Evolutionary conservation across 2,113 vertebrate species (phyloP).

Genomic region (Laticauda laticaudata): DNA sequence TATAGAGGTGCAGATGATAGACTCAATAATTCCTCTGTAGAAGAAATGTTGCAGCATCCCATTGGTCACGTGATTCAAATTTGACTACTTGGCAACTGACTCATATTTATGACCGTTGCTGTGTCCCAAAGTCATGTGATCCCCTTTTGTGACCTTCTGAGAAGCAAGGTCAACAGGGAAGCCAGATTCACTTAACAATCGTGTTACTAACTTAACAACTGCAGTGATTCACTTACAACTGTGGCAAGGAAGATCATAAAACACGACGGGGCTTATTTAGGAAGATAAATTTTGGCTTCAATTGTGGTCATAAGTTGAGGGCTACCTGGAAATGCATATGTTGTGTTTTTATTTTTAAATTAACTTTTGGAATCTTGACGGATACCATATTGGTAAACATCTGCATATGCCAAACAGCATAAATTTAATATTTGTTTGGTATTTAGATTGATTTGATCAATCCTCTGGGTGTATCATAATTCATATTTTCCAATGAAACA

Average conservation of each 20-base stretch:
- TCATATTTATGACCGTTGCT: background rate
- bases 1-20: no score
- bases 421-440: background rate
- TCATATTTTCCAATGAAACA: no score
- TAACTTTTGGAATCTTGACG: constrained; percentile 39
- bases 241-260: background rate
- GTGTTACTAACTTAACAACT: background rate
- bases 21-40: no score
- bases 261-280: background rate
- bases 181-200: background rate
- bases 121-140: background rate
- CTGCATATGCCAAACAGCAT: constrained; percentile 27
- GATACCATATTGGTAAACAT: constrained; percentile 10
- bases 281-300: no score
- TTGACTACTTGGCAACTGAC: no score
- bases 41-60: background rate
- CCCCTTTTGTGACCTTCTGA: background rate
- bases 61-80: no score
- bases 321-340: background rate
- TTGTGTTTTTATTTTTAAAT: constrained; percentile 53
- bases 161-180: background rate
- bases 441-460: no score
- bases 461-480: no score
- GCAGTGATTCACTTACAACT: background rate
- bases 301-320: no score